These are phyloP conservation scores for Merluccius polli DNA, from an alignment of 2,797 vertebrate genomes.

Conservation along the genomic window DNA sequence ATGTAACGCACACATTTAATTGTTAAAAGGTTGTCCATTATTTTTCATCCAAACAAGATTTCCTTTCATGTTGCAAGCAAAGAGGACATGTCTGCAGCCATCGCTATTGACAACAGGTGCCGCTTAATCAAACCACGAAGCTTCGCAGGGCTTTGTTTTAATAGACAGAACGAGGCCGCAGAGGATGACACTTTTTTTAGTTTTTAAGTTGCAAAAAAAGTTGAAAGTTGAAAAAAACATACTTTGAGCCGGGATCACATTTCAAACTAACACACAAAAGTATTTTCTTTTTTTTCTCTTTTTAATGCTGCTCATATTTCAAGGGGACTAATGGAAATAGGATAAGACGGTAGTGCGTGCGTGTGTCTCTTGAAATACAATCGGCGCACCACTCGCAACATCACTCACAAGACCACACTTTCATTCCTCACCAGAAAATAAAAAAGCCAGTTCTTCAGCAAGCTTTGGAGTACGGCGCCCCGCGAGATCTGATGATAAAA, in stretches of 20 bases:
- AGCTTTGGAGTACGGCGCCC: conserved; percentile 18
- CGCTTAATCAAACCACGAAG: conserved; percentile 66
- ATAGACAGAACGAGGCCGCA: conserved; percentile 52
- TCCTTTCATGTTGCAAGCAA: conserved; percentile 38
- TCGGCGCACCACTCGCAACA: neutral
- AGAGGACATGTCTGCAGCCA: conserved; percentile 41
- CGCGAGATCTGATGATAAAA: conserved; percentile 42
- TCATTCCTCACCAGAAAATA: neutral
- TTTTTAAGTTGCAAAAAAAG: conserved; percentile 31
- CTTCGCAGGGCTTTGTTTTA: conserved; percentile 39
- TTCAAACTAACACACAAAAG: conserved; percentile 43
- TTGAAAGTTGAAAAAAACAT: too few relatives aligned
- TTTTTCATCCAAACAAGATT: conserved; percentile 34
- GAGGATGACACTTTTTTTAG: conserved; percentile 45
- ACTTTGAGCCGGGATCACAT: conserved; percentile 44
- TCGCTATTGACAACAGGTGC: conserved; percentile 46
- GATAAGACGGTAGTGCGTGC: conserved; percentile 45
- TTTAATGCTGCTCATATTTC: conserved; percentile 40
- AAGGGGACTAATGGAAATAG: conserved; percentile 50
- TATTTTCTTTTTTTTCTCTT: conserved; percentile 38
- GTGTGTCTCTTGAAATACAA: conserved; percentile 45
- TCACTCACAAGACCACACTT: neutral
- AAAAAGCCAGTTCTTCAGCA: neutral
- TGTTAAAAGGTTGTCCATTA: conserved; percentile 12
- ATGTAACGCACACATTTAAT: neutral